These are phyloP conservation scores for Trididemnum miniatum DNA, from an alignment of 23 tunicate genomes.

Conservation along the genomic window DNA sequence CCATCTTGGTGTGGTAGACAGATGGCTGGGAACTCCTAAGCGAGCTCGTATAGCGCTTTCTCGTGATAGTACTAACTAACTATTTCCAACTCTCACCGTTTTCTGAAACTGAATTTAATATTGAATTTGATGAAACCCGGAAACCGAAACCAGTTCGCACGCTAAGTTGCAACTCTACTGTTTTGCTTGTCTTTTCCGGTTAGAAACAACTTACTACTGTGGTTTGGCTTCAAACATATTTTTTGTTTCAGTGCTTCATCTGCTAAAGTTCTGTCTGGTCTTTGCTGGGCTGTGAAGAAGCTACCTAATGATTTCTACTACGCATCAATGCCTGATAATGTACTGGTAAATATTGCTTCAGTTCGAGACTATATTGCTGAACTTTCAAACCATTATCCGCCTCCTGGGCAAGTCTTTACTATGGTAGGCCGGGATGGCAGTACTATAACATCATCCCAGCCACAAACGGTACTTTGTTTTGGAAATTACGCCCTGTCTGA, in stretches of 20 bases:
- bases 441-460: constrained; percentile 34
- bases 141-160: too few species aligned
- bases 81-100: too few species aligned
- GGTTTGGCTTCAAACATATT: too few species aligned
- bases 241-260: constrained; percentile 25
- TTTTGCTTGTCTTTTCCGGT: too few species aligned
- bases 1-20: too few species aligned
- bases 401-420: not conserved
- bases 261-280: constrained; percentile 16
- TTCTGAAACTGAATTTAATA: too few species aligned
- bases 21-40: too few species aligned
- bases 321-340: constrained; percentile 47
- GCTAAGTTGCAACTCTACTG: too few species aligned
- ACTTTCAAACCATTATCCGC: constrained; percentile 10
- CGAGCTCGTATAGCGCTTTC: too few species aligned
- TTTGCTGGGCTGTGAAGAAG: constrained; percentile 51
- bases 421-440: constrained; percentile 23
- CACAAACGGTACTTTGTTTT: constrained; percentile 43
- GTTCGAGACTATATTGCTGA: constrained; percentile 18
- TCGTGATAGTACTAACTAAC: too few species aligned
- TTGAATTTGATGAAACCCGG: too few species aligned
- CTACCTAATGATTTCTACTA: constrained; percentile 59
- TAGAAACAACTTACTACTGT: too few species aligned
- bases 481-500: constrained; percentile 26
- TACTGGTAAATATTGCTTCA: constrained; percentile 37